phyloP scores from a whole-genome alignment of 2,888 invertebrate genomes.

The Dusona sp. region DNA sequence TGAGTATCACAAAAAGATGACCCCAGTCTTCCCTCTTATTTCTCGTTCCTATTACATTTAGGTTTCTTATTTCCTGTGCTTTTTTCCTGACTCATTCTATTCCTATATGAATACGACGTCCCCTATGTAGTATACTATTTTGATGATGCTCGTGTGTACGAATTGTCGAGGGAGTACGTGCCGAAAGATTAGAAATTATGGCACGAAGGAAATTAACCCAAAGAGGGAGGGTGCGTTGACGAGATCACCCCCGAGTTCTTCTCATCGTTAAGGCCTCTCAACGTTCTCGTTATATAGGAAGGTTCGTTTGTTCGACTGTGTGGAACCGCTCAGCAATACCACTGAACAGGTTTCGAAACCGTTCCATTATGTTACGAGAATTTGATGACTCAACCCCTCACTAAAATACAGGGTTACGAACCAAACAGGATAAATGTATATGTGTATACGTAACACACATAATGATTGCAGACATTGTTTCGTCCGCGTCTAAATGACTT shows the following conservation, averaged over 20 bases:
- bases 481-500: neutral
- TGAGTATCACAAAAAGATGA: neutral
- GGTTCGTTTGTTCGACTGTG: neutral
- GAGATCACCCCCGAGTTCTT: slow-evolving; percentile 56
- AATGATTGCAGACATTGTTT: neutral
- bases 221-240: slow-evolving; percentile 47
- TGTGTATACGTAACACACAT: neutral
- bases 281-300: slow-evolving; percentile 14
- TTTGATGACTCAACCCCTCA: slow-evolving; percentile 50
- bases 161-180: slow-evolving; percentile 49
- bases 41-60: slow-evolving; percentile 22
- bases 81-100: slow-evolving; percentile 59
- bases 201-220: slow-evolving; percentile 63
- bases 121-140: slow-evolving; percentile 37
- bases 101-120: neutral
- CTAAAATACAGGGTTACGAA: neutral
- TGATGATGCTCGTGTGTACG: slow-evolving; percentile 9
- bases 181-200: slow-evolving; percentile 68
- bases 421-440: neutral
- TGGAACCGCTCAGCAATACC: slow-evolving; percentile 18
- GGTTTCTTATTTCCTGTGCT: slow-evolving; percentile 18
- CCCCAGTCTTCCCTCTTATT: slow-evolving; percentile 10
- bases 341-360: slow-evolving; percentile 46
- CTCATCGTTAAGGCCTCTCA: slow-evolving; percentile 48
- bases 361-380: slow-evolving; percentile 37